Base-by-base conservation (phyloP, 2,888 invertebrate species). In the Lamellibrachia columna region DNA sequence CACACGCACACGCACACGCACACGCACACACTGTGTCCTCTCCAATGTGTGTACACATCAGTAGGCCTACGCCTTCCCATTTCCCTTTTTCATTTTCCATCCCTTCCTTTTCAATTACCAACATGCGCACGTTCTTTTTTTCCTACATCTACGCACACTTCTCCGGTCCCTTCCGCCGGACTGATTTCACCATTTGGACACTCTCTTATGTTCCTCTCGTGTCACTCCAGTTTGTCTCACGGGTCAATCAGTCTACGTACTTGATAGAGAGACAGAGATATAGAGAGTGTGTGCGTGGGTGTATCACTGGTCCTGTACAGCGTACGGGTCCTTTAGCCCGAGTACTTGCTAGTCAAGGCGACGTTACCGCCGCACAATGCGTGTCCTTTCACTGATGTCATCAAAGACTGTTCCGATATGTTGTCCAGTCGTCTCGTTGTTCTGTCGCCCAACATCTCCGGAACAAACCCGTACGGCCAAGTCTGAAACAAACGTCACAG, bases 351-450 rank as follows among this genome's bases (percentile, higher is more conserved):
- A 75, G 75, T 22, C 22, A 75, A 22, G 15, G 75, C 75, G 15
- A 75, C 75, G 75, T 75, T 75, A 11, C 75, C 75, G 6, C 75
- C 75, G 75, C 75, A 75, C 4, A 75, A 75, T 22, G 22, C 75
- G 22, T n/a, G 75, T 75, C 75, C 75, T 15, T 75, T 75, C 75
- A 75, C 75, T 75, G 75, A 75, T n/a, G 75, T 75, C 75, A 75
- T 75, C 22, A 75, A 6, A 15, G 75, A 75, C n/a, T 75, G 75
- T 75, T 75, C 75, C 75, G 75, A 75, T n/a, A 75, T 11, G 22
- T 75, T 75, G 75, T n/a, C 22, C n/a, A 3, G 75, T 75, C 22
- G 40, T 40, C 40, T 40, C 40, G 40, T 75, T 22, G 75, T 22
- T 75, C 75, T 75, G 15, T 75, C 75, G n/a, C 75, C 75, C 75